Evolutionary conservation across 2,113 vertebrate species (phyloP).

Genomic region (Oxyruncus cristatus): DNA sequence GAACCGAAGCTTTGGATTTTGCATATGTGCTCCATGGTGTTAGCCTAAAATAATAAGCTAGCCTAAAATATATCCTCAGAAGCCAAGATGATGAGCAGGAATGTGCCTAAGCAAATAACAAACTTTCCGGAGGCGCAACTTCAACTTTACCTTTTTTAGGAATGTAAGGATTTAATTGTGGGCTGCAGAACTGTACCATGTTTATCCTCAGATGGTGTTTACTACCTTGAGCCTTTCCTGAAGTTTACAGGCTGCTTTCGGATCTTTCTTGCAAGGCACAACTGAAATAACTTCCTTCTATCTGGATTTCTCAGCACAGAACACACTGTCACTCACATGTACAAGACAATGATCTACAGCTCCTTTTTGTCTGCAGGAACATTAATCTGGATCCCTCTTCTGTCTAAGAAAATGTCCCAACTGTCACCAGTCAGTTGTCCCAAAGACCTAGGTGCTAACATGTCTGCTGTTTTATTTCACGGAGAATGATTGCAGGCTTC

Average conservation of each 20-base stretch:
- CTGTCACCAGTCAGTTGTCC: background rate
- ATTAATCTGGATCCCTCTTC: background rate
- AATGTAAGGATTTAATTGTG: background rate
- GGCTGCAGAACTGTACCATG: background rate
- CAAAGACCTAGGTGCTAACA: background rate
- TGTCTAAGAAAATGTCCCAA: background rate
- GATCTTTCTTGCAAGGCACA: background rate
- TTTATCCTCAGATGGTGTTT: background rate
- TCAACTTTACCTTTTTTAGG: background rate
- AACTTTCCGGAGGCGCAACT: background rate
- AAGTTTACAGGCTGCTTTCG: background rate
- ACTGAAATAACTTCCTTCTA: background rate
- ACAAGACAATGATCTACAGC: too few species aligned
- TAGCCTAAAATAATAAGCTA: background rate
- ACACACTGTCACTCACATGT: background rate
- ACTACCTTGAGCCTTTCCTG: background rate
- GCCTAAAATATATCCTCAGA: background rate
- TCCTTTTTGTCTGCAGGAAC: background rate
- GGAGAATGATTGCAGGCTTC: background rate
- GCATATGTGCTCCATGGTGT: accelerated
- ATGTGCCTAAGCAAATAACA: background rate
- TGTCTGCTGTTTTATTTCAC: background rate
- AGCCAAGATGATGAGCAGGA: background rate
- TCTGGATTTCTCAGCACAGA: background rate
- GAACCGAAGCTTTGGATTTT: background rate